These are phyloP conservation scores for Zaprionus obscuricornis DNA, from an alignment of 2,888 invertebrate species.

Conservation along the genomic window DNA sequence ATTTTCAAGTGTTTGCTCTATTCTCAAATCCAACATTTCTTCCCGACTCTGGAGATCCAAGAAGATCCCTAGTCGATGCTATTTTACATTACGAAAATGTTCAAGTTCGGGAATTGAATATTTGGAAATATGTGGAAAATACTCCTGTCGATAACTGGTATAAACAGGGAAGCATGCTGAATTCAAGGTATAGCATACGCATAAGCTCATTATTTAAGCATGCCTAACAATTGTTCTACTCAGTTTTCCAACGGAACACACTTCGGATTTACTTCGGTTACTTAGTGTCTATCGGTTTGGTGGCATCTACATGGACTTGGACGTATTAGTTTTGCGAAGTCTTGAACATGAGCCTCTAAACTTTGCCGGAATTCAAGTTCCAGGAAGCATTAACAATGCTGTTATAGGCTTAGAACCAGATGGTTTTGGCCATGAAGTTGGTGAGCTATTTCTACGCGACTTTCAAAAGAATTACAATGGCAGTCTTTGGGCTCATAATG, in stretches of 20 bases:
- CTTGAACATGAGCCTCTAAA: constrained; percentile 60
- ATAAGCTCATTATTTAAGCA: neutral
- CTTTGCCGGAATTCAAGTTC: constrained; percentile 85
- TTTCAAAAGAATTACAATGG: constrained; percentile 85
- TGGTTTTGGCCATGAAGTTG: constrained; percentile 85
- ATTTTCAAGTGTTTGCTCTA: constrained; percentile 77
- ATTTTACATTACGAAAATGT: constrained; percentile 78
- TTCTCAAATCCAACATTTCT: constrained; percentile 79
- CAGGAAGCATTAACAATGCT: constrained; percentile 86
- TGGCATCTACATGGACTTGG: constrained; percentile 90
- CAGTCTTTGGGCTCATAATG: constrained; percentile 85
- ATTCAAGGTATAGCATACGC: constrained; percentile 49
- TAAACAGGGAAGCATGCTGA: constrained; percentile 70
- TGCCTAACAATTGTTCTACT: neutral
- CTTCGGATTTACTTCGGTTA: constrained; percentile 80
- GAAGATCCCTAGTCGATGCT: constrained; percentile 64
- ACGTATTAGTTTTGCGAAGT: constrained; percentile 87
- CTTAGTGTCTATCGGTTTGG: constrained; percentile 88
- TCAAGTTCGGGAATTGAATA: constrained; percentile 75
- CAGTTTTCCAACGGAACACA: constrained; percentile 75
- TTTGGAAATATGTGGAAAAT: constrained; percentile 77
- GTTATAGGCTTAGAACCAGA: constrained; percentile 86
- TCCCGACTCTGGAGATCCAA: too few species aligned
- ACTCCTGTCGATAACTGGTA: constrained; percentile 82
- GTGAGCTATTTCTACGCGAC: constrained; percentile 84